These are phyloP conservation scores for Labeo catla DNA, from an alignment of 2,113 vertebrate species.

Conservation along the genomic window DNA sequence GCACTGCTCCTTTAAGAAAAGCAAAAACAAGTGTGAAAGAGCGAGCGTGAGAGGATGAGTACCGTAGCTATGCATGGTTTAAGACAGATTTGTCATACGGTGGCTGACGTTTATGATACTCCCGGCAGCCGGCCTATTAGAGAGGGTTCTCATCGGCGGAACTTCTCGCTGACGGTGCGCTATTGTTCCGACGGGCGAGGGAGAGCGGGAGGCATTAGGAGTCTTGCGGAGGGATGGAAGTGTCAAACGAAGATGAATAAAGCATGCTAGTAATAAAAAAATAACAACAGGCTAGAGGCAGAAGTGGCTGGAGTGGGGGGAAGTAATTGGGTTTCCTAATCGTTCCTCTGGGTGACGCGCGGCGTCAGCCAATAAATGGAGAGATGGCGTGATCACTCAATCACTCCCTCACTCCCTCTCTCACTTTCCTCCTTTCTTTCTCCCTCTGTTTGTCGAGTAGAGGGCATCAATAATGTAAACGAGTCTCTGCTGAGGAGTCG, in stretches of 20 bases:
- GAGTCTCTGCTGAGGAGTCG: constrained; percentile 67
- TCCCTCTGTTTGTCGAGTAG: constrained; percentile 72
- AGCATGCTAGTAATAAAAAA: constrained; percentile 75
- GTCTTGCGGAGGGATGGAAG: constrained; percentile 47
- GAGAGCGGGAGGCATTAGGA: constrained; percentile 17
- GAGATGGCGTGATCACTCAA: constrained; percentile 73
- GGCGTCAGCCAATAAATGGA: constrained; percentile 77
- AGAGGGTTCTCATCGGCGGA: background rate
- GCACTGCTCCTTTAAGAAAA: constrained; percentile 1
- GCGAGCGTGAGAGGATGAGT: background rate
- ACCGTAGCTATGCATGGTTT: background rate
- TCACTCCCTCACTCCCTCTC: constrained; percentile 66
- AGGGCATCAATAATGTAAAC: constrained; percentile 78
- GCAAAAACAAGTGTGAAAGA: background rate
- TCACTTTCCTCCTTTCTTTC: constrained; percentile 14
- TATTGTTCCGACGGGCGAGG: constrained; percentile 31
- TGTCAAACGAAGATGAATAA: constrained; percentile 73
- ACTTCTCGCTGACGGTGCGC: constrained; percentile 11
- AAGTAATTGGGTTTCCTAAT: constrained; percentile 79
- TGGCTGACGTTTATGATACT: constrained; percentile 33
- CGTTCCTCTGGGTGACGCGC: constrained; percentile 73
- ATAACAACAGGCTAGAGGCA: constrained; percentile 74
- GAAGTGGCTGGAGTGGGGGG: constrained; percentile 49
- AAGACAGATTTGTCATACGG: constrained; percentile 30
- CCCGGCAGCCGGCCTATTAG: constrained; percentile 37